phyloP scores from a whole-genome alignment of 2,113 vertebrate genomes.

The Limnothrissa miodon region DNA sequence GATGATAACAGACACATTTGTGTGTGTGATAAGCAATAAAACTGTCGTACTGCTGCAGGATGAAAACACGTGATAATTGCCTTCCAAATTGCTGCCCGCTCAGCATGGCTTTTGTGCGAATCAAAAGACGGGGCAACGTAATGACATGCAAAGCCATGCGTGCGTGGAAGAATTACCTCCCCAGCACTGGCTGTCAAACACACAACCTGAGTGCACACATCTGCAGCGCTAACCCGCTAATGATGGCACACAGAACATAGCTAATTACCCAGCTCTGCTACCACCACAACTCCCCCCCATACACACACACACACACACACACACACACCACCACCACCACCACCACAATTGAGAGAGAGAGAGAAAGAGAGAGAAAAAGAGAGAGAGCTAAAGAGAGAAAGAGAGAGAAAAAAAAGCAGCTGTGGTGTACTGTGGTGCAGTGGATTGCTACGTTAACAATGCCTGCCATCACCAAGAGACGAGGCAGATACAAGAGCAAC shows the following conservation, averaged over 20 bases:
- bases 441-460: constrained; percentile 36
- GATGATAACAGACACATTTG: background rate
- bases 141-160: background rate
- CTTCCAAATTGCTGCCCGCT: background rate
- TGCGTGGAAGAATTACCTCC: background rate
- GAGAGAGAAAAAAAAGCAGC: constrained; percentile 42
- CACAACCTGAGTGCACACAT: background rate
- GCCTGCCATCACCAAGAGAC: background rate
- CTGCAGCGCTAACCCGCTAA: background rate
- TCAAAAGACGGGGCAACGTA: background rate
- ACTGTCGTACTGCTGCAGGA: background rate
- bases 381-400: too few relatives aligned
- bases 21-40: background rate
- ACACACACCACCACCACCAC: constrained; percentile 5
- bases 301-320: background rate
- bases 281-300: background rate
- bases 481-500: background rate
- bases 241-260: background rate
- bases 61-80: background rate
- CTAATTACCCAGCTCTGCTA: background rate
- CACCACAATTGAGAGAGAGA: background rate
- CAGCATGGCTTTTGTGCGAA: background rate
- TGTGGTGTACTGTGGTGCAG: constrained; percentile 48
- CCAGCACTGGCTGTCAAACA: background rate
- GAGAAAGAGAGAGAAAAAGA: background rate